phyloP scores from a whole-genome alignment of 1,140 invertebrate species.

The Archivesica marissinica region DNA sequence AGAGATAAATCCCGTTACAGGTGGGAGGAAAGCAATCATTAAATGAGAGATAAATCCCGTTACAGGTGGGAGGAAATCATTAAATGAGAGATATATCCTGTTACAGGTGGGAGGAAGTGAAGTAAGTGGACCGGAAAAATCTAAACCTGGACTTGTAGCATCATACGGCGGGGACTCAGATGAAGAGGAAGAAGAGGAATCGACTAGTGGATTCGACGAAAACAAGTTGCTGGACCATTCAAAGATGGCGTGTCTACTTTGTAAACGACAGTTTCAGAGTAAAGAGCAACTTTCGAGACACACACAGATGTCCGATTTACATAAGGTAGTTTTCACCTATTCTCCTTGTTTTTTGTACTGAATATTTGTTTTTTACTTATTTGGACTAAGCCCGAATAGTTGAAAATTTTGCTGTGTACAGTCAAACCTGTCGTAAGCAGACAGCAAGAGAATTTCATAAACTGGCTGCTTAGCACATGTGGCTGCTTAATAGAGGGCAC shows the following conservation, averaged over 20 bases:
- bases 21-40: no score
- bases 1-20: no score
- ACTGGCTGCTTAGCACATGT: no score
- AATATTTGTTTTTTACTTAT: not conserved
- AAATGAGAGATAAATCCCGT: no score
- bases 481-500: no score
- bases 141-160: slow-evolving; percentile 87
- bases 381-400: no score
- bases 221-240: slow-evolving; percentile 91
- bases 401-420: no score
- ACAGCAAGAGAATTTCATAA: no score
- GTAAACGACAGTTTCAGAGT: slow-evolving; percentile 97
- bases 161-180: slow-evolving; percentile 89
- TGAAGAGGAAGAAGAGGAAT: slow-evolving; percentile 84
- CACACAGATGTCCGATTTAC: slow-evolving; percentile 96
- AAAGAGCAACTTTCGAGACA: slow-evolving; percentile 95
- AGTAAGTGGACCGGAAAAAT: not conserved
- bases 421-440: no score
- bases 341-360: not conserved
- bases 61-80: no score
- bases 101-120: not conserved
- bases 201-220: slow-evolving; percentile 84
- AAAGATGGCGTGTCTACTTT: slow-evolving; percentile 97
- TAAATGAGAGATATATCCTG: no score
- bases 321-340: slow-evolving; percentile 89